These are phyloP conservation scores for Drosophila kanapiae DNA, from an alignment of 1,140 invertebrate genomes.

Conservation along the genomic window DNA sequence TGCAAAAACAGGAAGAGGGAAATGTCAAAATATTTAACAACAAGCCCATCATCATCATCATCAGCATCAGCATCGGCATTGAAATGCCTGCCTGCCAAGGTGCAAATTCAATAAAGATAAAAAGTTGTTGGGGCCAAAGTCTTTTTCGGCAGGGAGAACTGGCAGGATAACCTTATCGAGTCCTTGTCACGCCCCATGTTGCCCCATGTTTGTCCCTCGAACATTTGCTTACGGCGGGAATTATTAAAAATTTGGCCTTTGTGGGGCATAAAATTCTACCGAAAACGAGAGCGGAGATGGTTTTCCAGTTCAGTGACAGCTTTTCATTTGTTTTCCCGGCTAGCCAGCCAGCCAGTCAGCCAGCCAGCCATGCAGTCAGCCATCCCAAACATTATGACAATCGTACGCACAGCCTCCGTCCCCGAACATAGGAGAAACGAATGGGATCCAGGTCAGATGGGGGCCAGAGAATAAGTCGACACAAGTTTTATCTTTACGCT, in stretches of 20 bases:
- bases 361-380: constrained; percentile 3
- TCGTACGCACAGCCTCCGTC: constrained; percentile 19
- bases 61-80: constrained; percentile 33
- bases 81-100: constrained; percentile 60
- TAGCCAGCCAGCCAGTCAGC: constrained; percentile 6
- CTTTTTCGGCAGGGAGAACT: constrained; percentile 4
- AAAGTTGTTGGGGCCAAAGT: constrained; percentile 45
- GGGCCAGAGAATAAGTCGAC: constrained; percentile 40
- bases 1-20: constrained; percentile 35
- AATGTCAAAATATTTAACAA: constrained; percentile 67
- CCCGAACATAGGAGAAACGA: constrained; percentile 13
- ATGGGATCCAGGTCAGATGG: constrained; percentile 23
- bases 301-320: constrained; percentile 66
- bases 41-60: constrained; percentile 60
- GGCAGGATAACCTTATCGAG: constrained; percentile 55
- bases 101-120: constrained; percentile 69
- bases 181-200: constrained; percentile 48
- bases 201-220: constrained; percentile 8
- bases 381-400: constrained; percentile 45
- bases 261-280: constrained; percentile 54
- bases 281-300: constrained; percentile 42
- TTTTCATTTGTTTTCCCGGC: constrained; percentile 49
- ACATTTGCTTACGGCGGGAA: constrained; percentile 45
- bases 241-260: constrained; percentile 62
- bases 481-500: constrained; percentile 68